Conservation (phyloP, 35 echinoderm and acorn worm species). For the Diadema setosum region DNA sequence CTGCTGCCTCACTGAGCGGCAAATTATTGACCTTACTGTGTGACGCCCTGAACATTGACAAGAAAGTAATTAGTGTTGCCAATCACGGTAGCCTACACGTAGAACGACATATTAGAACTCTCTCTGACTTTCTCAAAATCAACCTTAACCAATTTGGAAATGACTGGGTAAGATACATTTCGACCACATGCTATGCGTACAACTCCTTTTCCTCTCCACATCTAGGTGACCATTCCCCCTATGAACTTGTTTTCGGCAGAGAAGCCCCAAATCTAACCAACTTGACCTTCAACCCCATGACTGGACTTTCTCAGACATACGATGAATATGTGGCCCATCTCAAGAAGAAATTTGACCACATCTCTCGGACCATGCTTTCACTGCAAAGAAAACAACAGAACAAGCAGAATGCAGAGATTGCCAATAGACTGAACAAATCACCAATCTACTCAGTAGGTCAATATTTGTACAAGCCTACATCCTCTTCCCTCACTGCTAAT, state of each 20-base stretch:
- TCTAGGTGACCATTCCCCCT: constrained; percentile 46
- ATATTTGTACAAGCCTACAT: constrained; percentile 48
- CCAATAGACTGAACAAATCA: constrained; percentile 6
- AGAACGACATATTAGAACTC: not conserved
- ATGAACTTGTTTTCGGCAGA: constrained; percentile 36
- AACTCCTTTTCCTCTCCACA: constrained; percentile 47
- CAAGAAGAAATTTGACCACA: constrained; percentile 41
- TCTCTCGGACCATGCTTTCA: constrained; percentile 41
- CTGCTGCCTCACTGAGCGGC: constrained; percentile 33
- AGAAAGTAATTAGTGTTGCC: not conserved
- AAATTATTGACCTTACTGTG: constrained; percentile 28
- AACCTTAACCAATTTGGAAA: constrained; percentile 24
- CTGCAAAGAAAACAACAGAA: constrained; percentile 38
- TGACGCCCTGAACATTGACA: not conserved
- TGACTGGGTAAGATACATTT: not conserved
- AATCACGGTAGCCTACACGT: not conserved
- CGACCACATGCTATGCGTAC: constrained; percentile 22
- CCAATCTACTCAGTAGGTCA: constrained; percentile 41
- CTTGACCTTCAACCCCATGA: constrained; percentile 36
- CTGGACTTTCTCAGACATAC: not conserved
- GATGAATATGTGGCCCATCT: constrained; percentile 32
- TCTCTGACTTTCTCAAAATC: not conserved
- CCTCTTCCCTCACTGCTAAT: constrained; percentile 45
- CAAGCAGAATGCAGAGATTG: constrained; percentile 32
- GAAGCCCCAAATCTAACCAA: constrained; percentile 27